Percentiles rank a stretch among this genome's conserved stretches.
These are phyloP conservation scores for Sminthopsis crassicaudata DNA, from an alignment of 2,113 vertebrate genomes.

Conservation along the genomic window DNA sequence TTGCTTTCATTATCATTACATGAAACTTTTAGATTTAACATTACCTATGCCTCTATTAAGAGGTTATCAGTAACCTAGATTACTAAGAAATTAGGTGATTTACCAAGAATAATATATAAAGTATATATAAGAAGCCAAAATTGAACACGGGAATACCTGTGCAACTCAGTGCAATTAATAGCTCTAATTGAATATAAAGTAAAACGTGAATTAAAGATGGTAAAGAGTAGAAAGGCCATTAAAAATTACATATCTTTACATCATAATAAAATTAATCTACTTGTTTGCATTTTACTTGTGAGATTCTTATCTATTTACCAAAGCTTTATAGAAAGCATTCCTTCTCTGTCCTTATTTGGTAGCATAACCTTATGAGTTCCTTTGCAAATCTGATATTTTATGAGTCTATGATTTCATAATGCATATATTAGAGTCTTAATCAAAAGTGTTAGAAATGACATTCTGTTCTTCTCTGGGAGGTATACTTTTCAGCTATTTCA, in stretches of 20 bases:
- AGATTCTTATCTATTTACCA: not conserved
- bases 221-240: not conserved
- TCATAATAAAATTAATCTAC: not conserved
- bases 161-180: not conserved
- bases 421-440: not conserved
- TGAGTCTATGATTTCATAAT: not conserved
- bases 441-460: not conserved
- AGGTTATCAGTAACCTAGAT: not conserved
- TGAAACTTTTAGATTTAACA: not conserved
- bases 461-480: not conserved
- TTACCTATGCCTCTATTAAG: not conserved
- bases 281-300: not conserved
- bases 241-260: not conserved
- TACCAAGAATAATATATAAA: not conserved
- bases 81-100: not conserved
- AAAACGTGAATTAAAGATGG: not conserved
- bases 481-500: not conserved
- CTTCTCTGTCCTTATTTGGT: not conserved
- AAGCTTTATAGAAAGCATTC: not conserved
- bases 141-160: not conserved
- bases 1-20: not conserved
- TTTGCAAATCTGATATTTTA: not conserved
- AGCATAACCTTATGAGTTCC: not conserved
- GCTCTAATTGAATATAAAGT: not conserved
- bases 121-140: not conserved